Evolutionary conservation across 2,113 vertebrate species (phyloP).

Genomic region (Catharus minimus): DNA sequence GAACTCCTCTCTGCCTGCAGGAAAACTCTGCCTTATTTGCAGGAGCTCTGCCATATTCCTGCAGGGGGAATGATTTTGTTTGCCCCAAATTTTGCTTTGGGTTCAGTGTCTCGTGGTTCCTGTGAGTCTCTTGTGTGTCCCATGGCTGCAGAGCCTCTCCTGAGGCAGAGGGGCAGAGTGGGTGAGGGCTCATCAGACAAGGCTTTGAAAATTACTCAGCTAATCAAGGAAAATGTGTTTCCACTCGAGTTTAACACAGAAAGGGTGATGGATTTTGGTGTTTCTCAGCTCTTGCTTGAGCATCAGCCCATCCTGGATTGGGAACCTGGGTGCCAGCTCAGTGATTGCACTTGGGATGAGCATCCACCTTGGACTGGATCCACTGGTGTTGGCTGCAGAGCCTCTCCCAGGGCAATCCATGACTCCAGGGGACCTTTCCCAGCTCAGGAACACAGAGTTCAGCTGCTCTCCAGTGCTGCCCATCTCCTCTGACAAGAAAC

Average conservation of each 20-base stretch:
- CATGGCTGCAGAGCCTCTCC: neutral
- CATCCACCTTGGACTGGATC: neutral
- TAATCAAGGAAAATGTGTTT: neutral
- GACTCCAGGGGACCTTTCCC: neutral
- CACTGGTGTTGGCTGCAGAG: neutral
- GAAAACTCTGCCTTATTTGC: accelerated
- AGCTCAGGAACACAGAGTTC: neutral
- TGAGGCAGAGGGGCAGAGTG: no score
- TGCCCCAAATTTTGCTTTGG: neutral
- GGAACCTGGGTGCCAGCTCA: neutral
- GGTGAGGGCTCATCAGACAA: neutral
- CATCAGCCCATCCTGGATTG: neutral
- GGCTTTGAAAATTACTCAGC: accelerated
- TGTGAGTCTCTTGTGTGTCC: accelerated
- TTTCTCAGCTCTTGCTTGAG: neutral
- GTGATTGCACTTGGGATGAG: accelerated
- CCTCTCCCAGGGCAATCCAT: neutral
- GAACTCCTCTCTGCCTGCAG: neutral
- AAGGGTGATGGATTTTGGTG: neutral
- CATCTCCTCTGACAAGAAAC: constrained; percentile 14
- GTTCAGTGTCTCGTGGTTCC: neutral
- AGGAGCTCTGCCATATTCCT: neutral
- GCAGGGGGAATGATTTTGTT: neutral
- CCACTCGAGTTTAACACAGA: accelerated
- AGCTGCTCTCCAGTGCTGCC: neutral